Evolutionary conservation across 2,797 vertebrate species (phyloP), one percentile per base, ranked within the genome.

Genomic region (Triplophysa yarkandensis): DNA sequence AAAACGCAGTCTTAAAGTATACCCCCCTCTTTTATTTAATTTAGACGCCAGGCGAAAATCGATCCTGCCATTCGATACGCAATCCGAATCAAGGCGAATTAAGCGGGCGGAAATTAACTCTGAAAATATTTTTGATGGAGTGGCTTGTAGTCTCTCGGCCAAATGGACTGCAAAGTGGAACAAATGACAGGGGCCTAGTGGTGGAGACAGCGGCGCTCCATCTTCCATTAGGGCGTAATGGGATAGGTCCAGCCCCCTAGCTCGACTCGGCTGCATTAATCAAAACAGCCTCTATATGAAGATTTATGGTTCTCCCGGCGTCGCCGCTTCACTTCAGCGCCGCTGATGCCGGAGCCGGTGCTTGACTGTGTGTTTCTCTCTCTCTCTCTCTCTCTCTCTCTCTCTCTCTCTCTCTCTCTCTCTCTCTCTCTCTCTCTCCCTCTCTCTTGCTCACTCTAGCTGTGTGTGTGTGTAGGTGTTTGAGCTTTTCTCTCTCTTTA

Each of bases 141-240:
- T 95, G 93, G 92, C 92, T 94, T 94, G 94, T 94, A 94, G 89
- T 94, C 93, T 94, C 93, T 93, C 92, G 93, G 93, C 93, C 94
- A 95, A 95, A 94, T 95, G 95, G 94, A 95, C 94, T 95, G 95
- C 95, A 95, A 97, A 96, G 95, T 95, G 95, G 95, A 95, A 97
- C 95, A 96, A 96, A 97, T 96, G 95, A 96, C 93, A 94, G 93
- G 93, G 94, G 93, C 94, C 94, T 95, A 94, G 93, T 94, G 93
- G 92, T 93, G 93, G 93, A 95, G 95, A 96, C 95, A 97, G 94
- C 92, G 93, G 92, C 94, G 93, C 94, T 97, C 95, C 94, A 97
- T 97, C 95, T 97, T 97, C 94, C 92, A 97, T 97, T 97, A 97
- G 93, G 92, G 92, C 91, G 91, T 96, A 97, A 96, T 96, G 94